These are phyloP conservation scores for Bos javanicus DNA, from an alignment of 2,113 vertebrate species.

Conservation along the genomic window DNA sequence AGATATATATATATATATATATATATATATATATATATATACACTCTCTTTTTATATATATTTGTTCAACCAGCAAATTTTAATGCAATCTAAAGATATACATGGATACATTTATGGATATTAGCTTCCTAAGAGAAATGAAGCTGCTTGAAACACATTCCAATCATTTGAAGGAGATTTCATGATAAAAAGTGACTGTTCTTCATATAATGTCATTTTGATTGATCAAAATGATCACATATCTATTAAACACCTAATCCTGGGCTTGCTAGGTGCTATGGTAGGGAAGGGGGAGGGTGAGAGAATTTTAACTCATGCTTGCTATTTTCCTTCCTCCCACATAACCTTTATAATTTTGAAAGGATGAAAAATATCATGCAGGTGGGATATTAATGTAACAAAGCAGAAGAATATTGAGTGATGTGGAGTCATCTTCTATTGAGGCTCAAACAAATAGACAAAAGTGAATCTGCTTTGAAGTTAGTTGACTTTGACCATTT, in stretches of 20 bases:
- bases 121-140: background rate
- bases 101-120: background rate
- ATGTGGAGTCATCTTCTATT: background rate
- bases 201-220: background rate
- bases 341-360: background rate
- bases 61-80: background rate
- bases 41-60: rapidly evolving
- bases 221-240: background rate
- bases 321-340: background rate
- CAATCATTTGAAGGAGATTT: background rate
- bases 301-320: background rate
- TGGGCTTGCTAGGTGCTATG: background rate
- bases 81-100: background rate
- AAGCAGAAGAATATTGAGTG: background rate
- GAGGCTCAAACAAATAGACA: background rate
- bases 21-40: rapidly evolving
- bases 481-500: background rate
- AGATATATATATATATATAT: too few species aligned
- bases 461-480: background rate
- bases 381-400: background rate
- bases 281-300: rapidly evolving
- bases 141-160: background rate
- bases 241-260: background rate
- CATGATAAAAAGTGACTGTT: background rate
- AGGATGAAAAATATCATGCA: background rate